Base-by-base conservation (phyloP, 2,113 vertebrate genomes). In the Vidua macroura region DNA sequence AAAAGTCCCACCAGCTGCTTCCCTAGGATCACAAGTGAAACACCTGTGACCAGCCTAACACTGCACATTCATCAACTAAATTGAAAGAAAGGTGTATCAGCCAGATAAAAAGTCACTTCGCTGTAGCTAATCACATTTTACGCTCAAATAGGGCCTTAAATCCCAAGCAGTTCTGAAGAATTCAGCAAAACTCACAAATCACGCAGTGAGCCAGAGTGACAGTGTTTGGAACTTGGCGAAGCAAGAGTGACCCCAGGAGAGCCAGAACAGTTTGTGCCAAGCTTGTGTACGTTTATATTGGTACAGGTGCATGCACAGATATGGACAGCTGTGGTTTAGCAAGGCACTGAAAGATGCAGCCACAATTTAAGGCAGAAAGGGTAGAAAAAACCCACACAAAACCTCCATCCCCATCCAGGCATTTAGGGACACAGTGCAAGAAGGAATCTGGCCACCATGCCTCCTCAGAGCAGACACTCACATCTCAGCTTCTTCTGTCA, bases 71-170 rank as follows among this genome's bases (percentile, higher is more conserved):
- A 80, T 91, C 84, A 92, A 28, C 51, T 69, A 58, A 88, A 87
- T 37, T 58, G 81, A 95, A 95, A 91, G 66, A 85, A 95, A 95
- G 66, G 77, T 92, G 80, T 35, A 89, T 92, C 86, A 69, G 62
- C 23, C 67, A 87, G 91, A 94, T 86, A 88, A 92, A 91, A 91
- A 89, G 66, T 82, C 90, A 60, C 81, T 90, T 70, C 48, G 17
- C 69, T 73, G 58, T 66, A 79, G 69, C 69, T 91, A 91, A 89
- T 66, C 73, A 21, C 44, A 81, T 95, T 96, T 95, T 58, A 77
- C 28, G 33, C 67, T 92, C 72, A 76, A 52, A 79, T 21, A 30
- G 56, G 66, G 70, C 37, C 53, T 92, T 66, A 85, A 95, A 91
- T 83, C 84, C 58, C 70, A 55, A 79, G 64, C 48, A 79, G 17